These are phyloP conservation scores for Cydia pomonella DNA, from an alignment of 1,140 invertebrate species.

Conservation along the genomic window DNA sequence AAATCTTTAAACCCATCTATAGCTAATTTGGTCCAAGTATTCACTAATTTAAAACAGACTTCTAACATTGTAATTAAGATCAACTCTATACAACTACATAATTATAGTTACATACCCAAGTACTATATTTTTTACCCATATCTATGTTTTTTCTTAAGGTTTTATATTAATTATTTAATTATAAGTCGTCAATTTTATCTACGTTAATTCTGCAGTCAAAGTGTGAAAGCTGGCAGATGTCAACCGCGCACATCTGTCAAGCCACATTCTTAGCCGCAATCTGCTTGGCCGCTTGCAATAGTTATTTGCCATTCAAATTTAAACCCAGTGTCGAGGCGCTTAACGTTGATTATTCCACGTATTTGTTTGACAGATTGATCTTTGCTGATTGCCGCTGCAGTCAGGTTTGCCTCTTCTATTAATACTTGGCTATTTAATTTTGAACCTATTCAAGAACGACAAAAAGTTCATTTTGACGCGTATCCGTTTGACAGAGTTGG, in stretches of 20 bases:
- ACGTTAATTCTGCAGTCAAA: neutral
- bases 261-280: neutral
- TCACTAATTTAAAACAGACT: too few species aligned
- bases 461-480: neutral
- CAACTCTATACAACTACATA: too few species aligned
- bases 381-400: neutral
- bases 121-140: too few species aligned
- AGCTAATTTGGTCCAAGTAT: too few species aligned
- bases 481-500: neutral
- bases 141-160: too few species aligned
- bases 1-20: too few species aligned
- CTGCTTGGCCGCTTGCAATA: neutral
- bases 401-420: neutral
- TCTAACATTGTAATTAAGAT: too few species aligned
- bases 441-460: neutral
- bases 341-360: neutral
- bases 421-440: neutral
- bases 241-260: conserved; percentile 1
- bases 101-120: too few species aligned
- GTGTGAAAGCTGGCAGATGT: conserved; percentile 2
- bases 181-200: too few species aligned
- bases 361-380: neutral
- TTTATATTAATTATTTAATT: too few species aligned
- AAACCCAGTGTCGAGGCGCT: neutral
- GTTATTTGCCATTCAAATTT: neutral